Base-by-base conservation (phyloP, 2,113 vertebrate species). In the Varanus komodoensis region DNA sequence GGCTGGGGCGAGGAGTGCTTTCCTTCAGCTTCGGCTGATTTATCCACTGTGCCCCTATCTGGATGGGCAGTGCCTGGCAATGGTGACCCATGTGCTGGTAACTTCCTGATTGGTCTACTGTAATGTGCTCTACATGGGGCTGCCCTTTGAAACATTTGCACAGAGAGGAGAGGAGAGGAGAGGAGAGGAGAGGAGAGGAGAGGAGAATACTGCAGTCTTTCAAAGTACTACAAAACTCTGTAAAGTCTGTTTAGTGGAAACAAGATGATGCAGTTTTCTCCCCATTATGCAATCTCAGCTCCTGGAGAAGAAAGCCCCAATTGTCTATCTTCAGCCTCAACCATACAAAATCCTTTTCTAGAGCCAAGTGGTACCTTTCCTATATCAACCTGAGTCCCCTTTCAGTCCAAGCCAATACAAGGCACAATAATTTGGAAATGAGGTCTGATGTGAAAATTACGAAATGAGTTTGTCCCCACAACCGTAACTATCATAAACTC, bases 381-480 rank as follows among this genome's bases (percentile, higher is more conserved):
- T 69, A 29, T 84, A 69, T 29, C 25, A 84, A 48, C 69, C 32
- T 44, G 64, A 12, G 38, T 68, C 38, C 25, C n/a, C 73, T 75
- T 75, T 75, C 32, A 75, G 73, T 84, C 64, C 64, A 84, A 38
- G 67, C 68, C 69, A 68, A 68, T 84, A 68, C 68, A 84, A 84
- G 82, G 38, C 29, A 44, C 82, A 38, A 23, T 57, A 83, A 25
- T 67, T 67, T 64, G 61, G 27, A 69, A 27, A 21, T 84, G 67
- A 83, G 54, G 12, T 32, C 23, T 21, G 4, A 2, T 83, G 81
- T 64, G 21, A 83, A 34, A 23, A 61, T 82, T 38, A 67, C 68
- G 82, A 68, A 32, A 68, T 29, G 57, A 25, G 38, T 27, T 29
- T 68, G 64, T 29, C 23, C 23, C 27, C 44, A 48, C 48, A 17